Percentiles rank a stretch among this genome's conserved stretches.
Conservation (phyloP, 2,113 vertebrate species). For the Ascaphus truei region DNA sequence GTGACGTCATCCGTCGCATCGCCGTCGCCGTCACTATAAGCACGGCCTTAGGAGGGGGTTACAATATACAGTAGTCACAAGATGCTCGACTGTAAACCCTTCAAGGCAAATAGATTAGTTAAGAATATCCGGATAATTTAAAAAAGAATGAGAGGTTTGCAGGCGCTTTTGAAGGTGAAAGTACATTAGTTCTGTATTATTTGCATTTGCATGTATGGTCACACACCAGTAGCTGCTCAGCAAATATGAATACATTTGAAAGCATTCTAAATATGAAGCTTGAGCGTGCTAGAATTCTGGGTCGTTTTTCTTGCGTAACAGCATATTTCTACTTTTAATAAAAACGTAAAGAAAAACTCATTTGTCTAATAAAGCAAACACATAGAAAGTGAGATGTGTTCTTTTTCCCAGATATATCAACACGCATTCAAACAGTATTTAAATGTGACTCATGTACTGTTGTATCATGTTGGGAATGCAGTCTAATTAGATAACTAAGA, state of each 20-base stretch:
- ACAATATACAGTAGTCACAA: too few relatives aligned
- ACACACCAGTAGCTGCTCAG: conserved; percentile 23
- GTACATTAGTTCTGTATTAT: conserved; percentile 25
- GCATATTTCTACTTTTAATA: neutral
- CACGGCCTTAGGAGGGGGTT: too few relatives aligned
- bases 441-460: conserved; percentile 14
- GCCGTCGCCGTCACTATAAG: too few relatives aligned
- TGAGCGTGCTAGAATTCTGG: neutral
- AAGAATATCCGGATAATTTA: conserved; percentile 1
- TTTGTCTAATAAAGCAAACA: neutral
- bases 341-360: neutral
- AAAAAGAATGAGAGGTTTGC: conserved; percentile 3
- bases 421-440: conserved; percentile 22
- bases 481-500: conserved; percentile 21
- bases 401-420: conserved; percentile 4
- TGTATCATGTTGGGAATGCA: conserved; percentile 21
- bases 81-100: neutral
- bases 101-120: neutral
- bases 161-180: conserved; percentile 20
- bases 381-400: conserved; percentile 1
- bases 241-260: conserved; percentile 30
- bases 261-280: conserved; percentile 1
- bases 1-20: too few relatives aligned
- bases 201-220: conserved; percentile 28
- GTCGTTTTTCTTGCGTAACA: neutral